Evolutionary conservation across 2,113 vertebrate species (phyloP).

Genomic region (Neofelis nebulosa): DNA sequence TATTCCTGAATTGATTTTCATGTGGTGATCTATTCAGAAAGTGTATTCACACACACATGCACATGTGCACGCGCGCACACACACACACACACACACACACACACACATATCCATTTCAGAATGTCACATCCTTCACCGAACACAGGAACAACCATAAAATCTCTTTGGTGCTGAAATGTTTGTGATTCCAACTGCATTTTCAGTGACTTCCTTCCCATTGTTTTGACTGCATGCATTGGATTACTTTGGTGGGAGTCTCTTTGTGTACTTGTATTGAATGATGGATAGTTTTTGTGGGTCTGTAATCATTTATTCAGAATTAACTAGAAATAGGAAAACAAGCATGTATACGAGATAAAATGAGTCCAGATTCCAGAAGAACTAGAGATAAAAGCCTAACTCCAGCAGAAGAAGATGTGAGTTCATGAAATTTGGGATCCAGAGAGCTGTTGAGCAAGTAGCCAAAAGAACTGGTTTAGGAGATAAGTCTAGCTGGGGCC

Average conservation of each 20-base stretch:
- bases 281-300: not conserved
- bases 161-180: not conserved
- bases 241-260: not conserved
- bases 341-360: not conserved
- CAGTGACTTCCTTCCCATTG: not conserved
- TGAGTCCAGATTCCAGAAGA: not conserved
- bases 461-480: not conserved
- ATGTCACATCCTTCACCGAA: not conserved
- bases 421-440: not conserved
- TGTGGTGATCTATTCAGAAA: not conserved
- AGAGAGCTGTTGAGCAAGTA: not conserved
- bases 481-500: not conserved
- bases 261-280: not conserved
- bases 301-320: not conserved
- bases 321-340: not conserved
- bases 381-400: not conserved
- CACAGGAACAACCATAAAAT: not conserved
- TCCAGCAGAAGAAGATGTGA: not conserved
- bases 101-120: not conserved
- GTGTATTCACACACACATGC: not conserved
- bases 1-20: slow-evolving; percentile 23
- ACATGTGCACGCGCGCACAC: no score
- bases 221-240: not conserved
- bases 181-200: not conserved
- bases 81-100: not conserved